Evolutionary conservation across 2,797 vertebrate genomes (phyloP).

Genomic region (Knipowitschia caucasica): DNA sequence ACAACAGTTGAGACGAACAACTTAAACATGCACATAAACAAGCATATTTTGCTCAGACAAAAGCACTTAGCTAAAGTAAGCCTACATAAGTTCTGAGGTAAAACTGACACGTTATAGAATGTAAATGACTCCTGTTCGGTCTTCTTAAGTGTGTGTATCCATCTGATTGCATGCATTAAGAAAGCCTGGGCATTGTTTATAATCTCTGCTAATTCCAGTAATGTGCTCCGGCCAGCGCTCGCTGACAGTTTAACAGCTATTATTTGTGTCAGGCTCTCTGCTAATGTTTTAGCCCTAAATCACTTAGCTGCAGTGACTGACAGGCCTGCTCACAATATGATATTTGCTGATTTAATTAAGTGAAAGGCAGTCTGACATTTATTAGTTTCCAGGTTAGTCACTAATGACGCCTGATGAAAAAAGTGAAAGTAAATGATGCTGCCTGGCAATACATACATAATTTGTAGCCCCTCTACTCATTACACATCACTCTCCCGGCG

Average conservation of each 20-base stretch:
- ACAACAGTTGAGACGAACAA: background rate
- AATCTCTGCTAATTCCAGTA: conserved; percentile 87
- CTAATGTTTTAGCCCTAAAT: conserved; percentile 85
- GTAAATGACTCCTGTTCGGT: background rate
- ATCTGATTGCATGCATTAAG: conserved; percentile 23
- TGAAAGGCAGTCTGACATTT: conserved; percentile 89
- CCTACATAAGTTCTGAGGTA: background rate
- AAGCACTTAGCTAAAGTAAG: background rate
- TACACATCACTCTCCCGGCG: conserved; percentile 59
- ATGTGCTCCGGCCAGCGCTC: conserved; percentile 84
- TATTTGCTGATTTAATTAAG: conserved; percentile 99
- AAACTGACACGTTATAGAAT: background rate
- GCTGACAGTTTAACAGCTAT: conserved; percentile 88
- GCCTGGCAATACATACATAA: conserved; percentile 74
- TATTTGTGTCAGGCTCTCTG: conserved; percentile 90
- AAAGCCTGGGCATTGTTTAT: conserved; percentile 73
- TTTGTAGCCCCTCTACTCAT: conserved; percentile 69
- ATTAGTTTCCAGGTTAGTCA: conserved; percentile 85
- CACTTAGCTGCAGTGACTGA: conserved; percentile 82
- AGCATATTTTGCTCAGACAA: background rate
- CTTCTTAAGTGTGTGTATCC: conserved; percentile 15
- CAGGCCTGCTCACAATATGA: conserved; percentile 84
- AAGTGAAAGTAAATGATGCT: conserved; percentile 63
- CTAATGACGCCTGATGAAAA: conserved; percentile 76
- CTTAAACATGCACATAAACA: background rate